These are phyloP conservation scores for Aspidiotus rigidus DNA, from an alignment of 2,888 invertebrate species.

Conservation along the genomic window DNA sequence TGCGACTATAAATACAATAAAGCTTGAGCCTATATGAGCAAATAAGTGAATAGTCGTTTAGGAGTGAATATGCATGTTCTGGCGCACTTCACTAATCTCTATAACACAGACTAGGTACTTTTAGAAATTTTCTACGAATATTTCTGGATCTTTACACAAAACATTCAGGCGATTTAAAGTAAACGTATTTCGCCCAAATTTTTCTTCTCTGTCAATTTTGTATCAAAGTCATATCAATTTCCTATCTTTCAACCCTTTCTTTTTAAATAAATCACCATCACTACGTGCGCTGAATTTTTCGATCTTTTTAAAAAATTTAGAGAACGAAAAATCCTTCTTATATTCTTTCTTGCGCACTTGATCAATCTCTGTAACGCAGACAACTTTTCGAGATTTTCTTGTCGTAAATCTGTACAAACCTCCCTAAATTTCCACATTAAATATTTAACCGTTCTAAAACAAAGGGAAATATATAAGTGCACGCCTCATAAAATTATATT, in stretches of 20 bases:
- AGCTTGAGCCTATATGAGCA: no score
- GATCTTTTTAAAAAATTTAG: background rate
- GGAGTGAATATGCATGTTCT: background rate
- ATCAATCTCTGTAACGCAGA: constrained; percentile 11
- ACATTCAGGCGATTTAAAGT: constrained; percentile 6
- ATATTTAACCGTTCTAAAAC: background rate
- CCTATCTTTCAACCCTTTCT: constrained; percentile 9
- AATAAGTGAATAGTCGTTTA: no score
- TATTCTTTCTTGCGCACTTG: constrained; percentile 11
- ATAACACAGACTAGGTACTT: background rate
- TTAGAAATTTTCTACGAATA: background rate
- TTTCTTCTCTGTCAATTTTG: background rate
- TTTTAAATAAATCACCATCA: background rate
- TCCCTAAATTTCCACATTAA: background rate
- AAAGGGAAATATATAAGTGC: no score
- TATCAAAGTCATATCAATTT: constrained; percentile 7
- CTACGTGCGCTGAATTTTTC: background rate
- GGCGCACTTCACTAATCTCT: background rate
- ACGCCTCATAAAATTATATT: no score
- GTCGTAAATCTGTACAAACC: no score
- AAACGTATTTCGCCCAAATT: constrained; percentile 7
- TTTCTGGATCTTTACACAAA: background rate
- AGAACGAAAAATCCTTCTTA: background rate
- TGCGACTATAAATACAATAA: no score
- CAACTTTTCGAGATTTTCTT: constrained; percentile 11